Base-by-base conservation (phyloP, 2,888 invertebrate species). In the Tineola bisselliella region DNA sequence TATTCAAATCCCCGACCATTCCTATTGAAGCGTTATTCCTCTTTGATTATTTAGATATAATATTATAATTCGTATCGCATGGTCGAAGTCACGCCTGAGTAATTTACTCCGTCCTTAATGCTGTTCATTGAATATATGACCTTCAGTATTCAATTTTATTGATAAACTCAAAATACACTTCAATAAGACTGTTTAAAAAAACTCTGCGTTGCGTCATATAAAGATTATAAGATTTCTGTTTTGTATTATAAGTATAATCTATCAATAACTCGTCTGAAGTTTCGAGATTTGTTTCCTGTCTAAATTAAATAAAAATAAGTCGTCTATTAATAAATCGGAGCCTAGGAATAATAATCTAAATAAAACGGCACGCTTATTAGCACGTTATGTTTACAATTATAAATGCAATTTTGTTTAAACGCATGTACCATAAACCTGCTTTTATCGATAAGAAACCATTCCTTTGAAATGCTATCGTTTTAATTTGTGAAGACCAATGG, bases 361-460 rank as follows among this genome's bases (percentile, higher is more conserved):
- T 38, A 38, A 38, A 25, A 25, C 25, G 25, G 25, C 25, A 25
- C 25, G 25, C 25, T 18, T 59, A 38, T 59, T 59, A 33, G 10
- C 31, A 59, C 44, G 18, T 59, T 30, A 18, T 58, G n/a, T n/a
- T n/a, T n/a, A n/a, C n/a, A n/a, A n/a, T n/a, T n/a, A n/a, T n/a
- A n/a, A n/a, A n/a, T n/a, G n/a, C n/a, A n/a, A 15, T 43, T 18
- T 59, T 59, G 59, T 18, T 59, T 17, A 43, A 38, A 33, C 31
- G 18, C 15, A 43, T 59, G 38, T 31, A 19, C 19, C 59, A 43
- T 15, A 13, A 59, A 59, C 59, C n/a, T n/a, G 59, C 44, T 59
- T 38, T 59, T 17, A 59, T 59, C 38, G 11, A 33, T 43, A 33
- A 25, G 25, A 25, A 25, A 25, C 2, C 25, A 25, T 25, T 25